A percentile compares a stretch with the other conserved stretches of the same genome.
phyloP scores from a whole-genome alignment of 2,888 invertebrate species.

The Marronus borbonicus region DNA sequence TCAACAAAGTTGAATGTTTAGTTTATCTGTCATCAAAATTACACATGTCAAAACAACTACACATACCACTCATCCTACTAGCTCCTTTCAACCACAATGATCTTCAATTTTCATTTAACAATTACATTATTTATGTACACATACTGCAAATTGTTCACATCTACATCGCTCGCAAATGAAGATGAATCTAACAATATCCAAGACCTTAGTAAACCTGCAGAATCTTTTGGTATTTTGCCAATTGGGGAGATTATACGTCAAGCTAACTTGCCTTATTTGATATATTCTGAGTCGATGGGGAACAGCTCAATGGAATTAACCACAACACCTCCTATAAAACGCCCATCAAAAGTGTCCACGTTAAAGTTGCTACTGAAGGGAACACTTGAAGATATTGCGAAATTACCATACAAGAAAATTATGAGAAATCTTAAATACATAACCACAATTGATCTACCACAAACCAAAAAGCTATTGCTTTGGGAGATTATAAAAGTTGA shows the following conservation, averaged over 20 bases:
- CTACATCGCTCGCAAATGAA: not conserved
- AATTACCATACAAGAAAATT: slow-evolving; percentile 50
- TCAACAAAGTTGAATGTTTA: not conserved
- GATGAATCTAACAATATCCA: slow-evolving; percentile 39
- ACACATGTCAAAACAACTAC: not conserved
- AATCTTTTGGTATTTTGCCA: slow-evolving; percentile 44
- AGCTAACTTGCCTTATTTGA: slow-evolving; percentile 40
- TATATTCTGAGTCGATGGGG: slow-evolving; percentile 14
- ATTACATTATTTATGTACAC: slow-evolving; percentile 1
- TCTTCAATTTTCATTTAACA: slow-evolving; percentile 13
- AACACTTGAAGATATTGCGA: slow-evolving; percentile 48
- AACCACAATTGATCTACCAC: slow-evolving; percentile 48
- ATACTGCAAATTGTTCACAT: slow-evolving; percentile 8
- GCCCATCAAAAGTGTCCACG: not conserved
- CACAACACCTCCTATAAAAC: slow-evolving; percentile 2
- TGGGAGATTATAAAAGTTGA: slow-evolving; percentile 56
- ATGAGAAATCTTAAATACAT: slow-evolving; percentile 49
- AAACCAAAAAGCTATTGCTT: slow-evolving; percentile 53
- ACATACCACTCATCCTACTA: too few species aligned
- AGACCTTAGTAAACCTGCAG: slow-evolving; percentile 23
- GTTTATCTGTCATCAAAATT: not conserved
- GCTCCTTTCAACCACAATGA: not conserved
- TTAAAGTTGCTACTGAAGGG: slow-evolving; percentile 52
- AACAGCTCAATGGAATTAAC: slow-evolving; percentile 15
- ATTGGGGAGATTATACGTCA: slow-evolving; percentile 49